Evolutionary conservation across 2,888 invertebrate species (phyloP).

Genomic region (Coenonympha arcania): DNA sequence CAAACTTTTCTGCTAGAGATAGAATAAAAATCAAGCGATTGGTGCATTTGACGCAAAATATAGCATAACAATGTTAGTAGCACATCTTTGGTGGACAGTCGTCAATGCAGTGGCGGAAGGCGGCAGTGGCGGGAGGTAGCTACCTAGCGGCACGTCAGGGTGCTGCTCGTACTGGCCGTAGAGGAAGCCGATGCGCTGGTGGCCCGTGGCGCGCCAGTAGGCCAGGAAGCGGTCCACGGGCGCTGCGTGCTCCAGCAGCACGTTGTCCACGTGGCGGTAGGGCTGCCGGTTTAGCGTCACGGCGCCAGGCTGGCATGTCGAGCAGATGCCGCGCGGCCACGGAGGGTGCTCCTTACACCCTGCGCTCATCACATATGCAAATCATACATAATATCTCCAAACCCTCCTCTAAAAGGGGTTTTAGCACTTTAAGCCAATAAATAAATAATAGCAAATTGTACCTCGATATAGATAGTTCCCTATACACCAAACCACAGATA

Average conservation of each 20-base stretch:
- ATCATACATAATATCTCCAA: background rate
- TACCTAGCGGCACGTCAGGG: slow-evolving; percentile 90
- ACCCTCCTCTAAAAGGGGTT: too few species aligned
- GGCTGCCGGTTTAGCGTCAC: slow-evolving; percentile 95
- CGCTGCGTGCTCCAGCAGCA: slow-evolving; percentile 95
- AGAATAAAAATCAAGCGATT: too few species aligned
- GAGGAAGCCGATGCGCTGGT: slow-evolving; percentile 94
- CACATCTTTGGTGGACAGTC: background rate
- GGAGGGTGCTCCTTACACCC: slow-evolving; percentile 97
- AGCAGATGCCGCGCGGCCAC: slow-evolving; percentile 99
- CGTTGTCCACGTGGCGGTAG: slow-evolving; percentile 97
- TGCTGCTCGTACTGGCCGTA: slow-evolving; percentile 95
- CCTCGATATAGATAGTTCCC: too few species aligned
- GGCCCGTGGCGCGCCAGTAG: slow-evolving; percentile 95
- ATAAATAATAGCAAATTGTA: too few species aligned
- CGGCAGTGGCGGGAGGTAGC: too few species aligned
- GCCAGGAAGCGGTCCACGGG: slow-evolving; percentile 96
- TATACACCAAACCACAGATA: too few species aligned
- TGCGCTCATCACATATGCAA: slow-evolving; percentile 28
- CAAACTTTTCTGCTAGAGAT: too few species aligned
- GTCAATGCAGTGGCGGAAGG: background rate
- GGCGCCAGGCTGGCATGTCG: slow-evolving; percentile 98
- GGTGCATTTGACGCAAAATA: too few species aligned
- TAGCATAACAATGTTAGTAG: too few species aligned
- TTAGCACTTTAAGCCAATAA: too few species aligned